A percentile compares a stretch with the other conserved stretches of the same genome.
phyloP scores from a whole-genome alignment of 2,113 vertebrate species.

The Lepus timidus region DNA sequence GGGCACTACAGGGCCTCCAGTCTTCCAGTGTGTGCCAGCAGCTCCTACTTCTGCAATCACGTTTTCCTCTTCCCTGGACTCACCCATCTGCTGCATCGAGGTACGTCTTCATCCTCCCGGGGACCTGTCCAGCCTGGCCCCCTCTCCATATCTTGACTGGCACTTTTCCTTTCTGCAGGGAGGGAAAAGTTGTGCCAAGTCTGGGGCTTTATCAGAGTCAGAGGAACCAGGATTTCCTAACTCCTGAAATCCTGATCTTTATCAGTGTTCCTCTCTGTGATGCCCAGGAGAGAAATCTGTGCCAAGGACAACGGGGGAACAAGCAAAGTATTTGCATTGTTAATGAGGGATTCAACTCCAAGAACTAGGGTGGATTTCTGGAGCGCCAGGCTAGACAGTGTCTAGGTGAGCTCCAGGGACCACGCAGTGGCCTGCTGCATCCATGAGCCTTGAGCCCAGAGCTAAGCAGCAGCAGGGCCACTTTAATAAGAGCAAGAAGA shows the following conservation, averaged over 20 bases:
- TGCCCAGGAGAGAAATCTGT: not conserved
- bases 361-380: not conserved
- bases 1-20: not conserved
- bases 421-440: not conserved
- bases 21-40: not conserved
- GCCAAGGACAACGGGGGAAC: not conserved
- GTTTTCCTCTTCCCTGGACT: not conserved
- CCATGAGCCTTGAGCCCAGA: not conserved
- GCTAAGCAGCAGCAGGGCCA: not conserved
- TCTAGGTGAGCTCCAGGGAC: not conserved
- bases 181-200: not conserved
- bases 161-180: not conserved
- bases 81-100: accelerated
- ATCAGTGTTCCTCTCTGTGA: not conserved
- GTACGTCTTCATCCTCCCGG: not conserved
- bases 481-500: slow-evolving; percentile 52
- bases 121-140: not conserved
- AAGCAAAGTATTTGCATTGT: not conserved
- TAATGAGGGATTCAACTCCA: not conserved
- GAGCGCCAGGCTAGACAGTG: not conserved
- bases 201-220: not conserved
- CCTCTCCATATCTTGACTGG: not conserved
- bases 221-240: not conserved
- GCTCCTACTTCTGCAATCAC: accelerated
- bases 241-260: not conserved